These are phyloP conservation scores for Thysanoteuthis rhombus DNA, from an alignment of 2,888 invertebrate species.

Conservation along the genomic window DNA sequence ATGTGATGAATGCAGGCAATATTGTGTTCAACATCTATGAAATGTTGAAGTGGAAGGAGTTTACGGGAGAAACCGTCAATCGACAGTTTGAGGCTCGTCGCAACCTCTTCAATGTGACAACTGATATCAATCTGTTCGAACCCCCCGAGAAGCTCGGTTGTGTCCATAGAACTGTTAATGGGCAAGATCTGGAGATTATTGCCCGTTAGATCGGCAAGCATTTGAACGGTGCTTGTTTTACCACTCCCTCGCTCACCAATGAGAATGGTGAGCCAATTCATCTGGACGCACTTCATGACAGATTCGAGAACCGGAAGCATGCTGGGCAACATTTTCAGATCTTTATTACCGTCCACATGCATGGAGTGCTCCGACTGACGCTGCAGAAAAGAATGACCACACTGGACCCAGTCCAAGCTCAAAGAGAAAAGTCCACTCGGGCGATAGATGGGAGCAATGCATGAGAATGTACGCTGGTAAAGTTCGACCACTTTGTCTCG, in stretches of 20 bases:
- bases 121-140: conserved; percentile 90
- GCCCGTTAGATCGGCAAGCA: conserved; percentile 81
- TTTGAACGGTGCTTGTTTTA: conserved; percentile 82
- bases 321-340: conserved; percentile 62
- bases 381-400: conserved; percentile 63
- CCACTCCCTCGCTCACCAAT: conserved; percentile 82
- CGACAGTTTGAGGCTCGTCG: conserved; percentile 66
- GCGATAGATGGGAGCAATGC: conserved; percentile 60
- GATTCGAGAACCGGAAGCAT: conserved; percentile 76
- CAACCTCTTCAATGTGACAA: conserved; percentile 77
- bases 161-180: conserved; percentile 92
- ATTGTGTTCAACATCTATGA: conserved; percentile 22
- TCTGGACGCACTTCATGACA: conserved; percentile 84
- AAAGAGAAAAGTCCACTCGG: conserved; percentile 44
- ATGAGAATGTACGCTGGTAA: conserved; percentile 69
- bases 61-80: neutral
- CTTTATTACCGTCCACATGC: conserved; percentile 17
- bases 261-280: conserved; percentile 92
- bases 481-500: conserved; percentile 72
- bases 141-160: conserved; percentile 92
- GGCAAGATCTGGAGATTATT: conserved; percentile 80
- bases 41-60: neutral
- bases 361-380: conserved; percentile 26
- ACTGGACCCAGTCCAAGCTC: conserved; percentile 54
- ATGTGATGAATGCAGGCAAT: neutral